Percentiles rank a stretch among this genome's conserved stretches.
Conservation (phyloP, 1,140 invertebrate species). For the Drosophila leontia region DNA sequence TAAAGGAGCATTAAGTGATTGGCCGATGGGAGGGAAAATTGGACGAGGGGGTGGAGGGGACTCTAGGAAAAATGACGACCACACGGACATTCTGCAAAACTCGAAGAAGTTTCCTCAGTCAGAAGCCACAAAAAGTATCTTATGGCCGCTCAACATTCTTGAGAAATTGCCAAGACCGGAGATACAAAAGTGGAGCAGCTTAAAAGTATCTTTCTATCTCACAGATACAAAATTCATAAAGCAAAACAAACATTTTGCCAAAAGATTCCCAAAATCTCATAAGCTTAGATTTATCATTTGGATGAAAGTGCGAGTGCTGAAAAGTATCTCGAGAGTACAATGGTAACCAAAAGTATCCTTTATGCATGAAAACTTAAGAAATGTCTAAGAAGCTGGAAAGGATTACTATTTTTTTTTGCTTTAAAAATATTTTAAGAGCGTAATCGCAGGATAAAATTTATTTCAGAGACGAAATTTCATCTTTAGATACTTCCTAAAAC, state of each 20-base stretch:
- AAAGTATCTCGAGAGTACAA: conserved; percentile 22
- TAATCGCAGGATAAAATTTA: no score
- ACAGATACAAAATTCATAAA: conserved; percentile 26
- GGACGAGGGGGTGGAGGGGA: not conserved
- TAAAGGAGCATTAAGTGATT: conserved; percentile 74
- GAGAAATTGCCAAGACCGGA: conserved; percentile 15
- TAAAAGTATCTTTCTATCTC: conserved; percentile 10
- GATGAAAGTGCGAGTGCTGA: conserved; percentile 27
- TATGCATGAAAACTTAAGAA: not conserved
- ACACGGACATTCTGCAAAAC: conserved; percentile 28
- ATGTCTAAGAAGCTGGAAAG: no score
- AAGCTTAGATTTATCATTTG: conserved; percentile 36
- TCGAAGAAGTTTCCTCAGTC: conserved; percentile 23
- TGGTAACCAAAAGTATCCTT: conserved; percentile 6
- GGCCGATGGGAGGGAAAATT: not conserved
- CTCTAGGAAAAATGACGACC: conserved; percentile 26
- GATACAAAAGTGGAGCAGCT: conserved; percentile 5
- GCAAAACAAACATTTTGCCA: conserved; percentile 28
- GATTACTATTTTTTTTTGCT: no score
- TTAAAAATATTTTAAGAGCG: no score
- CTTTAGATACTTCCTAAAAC: not conserved
- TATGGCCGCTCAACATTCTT: conserved; percentile 16
- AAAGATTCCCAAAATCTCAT: conserved; percentile 18
- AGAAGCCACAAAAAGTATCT: conserved; percentile 37
- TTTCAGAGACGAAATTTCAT: no score